Base-by-base conservation (phyloP, 2,888 invertebrate species). In the Cheilosia grossa region DNA sequence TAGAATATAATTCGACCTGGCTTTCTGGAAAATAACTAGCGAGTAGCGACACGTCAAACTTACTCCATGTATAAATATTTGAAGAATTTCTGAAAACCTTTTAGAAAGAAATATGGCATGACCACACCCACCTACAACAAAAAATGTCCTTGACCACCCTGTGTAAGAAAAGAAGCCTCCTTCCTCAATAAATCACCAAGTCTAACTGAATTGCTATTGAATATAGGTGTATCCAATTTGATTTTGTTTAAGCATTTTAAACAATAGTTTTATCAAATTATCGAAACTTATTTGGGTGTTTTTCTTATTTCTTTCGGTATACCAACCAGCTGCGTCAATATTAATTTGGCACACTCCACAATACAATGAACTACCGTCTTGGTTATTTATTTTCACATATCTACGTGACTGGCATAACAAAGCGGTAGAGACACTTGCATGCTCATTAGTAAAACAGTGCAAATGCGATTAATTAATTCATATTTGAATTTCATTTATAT, bases 261-360 rank as follows among this genome's bases (percentile, higher is more conserved):
- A 61, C 72, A 58, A 49, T 49, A 58, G 58, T 70, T 70, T 47
- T 27, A 40, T 15, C 66, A 67, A 27, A 15, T 58, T 58, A 58
- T 70, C 58, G 10, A 70, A 37, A 1, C 9, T 37, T 49, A 51
- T 9, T 37, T 37, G 13, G 47, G 42, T 7, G 33, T 58, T 70
- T 44, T 40, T n/a, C 17, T 40, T 49, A 19, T 42, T 51, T 30
- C 2, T 30, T 7, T 30, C 9, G 2, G 19, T 59, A 21, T 70
- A 51, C 51, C 27, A 21, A 30, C 13, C 37, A 44, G 13, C 44
- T 44, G 44, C 19, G 15, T 40, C 17, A 15, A 7, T 75, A 75
- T 42, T 37, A 59, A 77, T 54, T 54, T 82, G 72, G 78, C 77
- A 82, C 82, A 67, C 82, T 82, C 27, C 66, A 82, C 66, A 72